Evolutionary conservation across 1,140 invertebrate genomes (phyloP).

Genomic region (Philotrypesis tridentata): DNA sequence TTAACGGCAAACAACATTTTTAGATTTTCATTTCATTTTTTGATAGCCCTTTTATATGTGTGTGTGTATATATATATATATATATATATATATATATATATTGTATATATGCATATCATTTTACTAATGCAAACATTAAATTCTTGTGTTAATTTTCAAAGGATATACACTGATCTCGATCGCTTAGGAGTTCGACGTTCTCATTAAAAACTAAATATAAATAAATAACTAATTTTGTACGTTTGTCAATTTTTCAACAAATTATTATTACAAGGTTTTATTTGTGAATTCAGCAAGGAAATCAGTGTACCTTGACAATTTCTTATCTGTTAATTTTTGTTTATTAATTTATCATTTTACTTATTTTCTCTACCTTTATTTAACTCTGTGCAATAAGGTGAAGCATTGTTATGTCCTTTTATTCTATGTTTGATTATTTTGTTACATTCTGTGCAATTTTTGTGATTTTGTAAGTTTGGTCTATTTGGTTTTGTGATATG

Average conservation of each 20-base stretch:
- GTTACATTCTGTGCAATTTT: background rate
- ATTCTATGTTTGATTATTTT: conserved; percentile 18
- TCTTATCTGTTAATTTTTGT: conserved; percentile 11
- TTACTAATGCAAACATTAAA: conserved; percentile 48
- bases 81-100: too few species aligned
- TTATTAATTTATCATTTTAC: background rate
- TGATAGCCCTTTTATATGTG: conserved; percentile 37
- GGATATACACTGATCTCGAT: conserved; percentile 22
- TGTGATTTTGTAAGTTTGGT: conserved; percentile 27
- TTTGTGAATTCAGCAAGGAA: conserved; percentile 2
- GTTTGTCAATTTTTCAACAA: background rate
- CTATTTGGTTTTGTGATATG: conserved; percentile 45
- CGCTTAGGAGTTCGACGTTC: background rate
- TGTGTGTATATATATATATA: too few species aligned
- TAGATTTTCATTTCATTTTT: conserved; percentile 54
- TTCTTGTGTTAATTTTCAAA: conserved; percentile 14
- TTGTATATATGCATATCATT: conserved; percentile 49
- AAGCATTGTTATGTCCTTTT: conserved; percentile 44
- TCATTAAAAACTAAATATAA: background rate
- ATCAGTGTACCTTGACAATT: conserved; percentile 4
- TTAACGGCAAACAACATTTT: conserved; percentile 51
- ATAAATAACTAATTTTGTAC: background rate
- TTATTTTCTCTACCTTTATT: conserved; percentile 5
- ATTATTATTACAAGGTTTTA: background rate
- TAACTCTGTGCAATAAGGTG: conserved; percentile 11